These are phyloP conservation scores for Drosophila nigricruria DNA, from an alignment of 2,888 invertebrate species.

Conservation along the genomic window DNA sequence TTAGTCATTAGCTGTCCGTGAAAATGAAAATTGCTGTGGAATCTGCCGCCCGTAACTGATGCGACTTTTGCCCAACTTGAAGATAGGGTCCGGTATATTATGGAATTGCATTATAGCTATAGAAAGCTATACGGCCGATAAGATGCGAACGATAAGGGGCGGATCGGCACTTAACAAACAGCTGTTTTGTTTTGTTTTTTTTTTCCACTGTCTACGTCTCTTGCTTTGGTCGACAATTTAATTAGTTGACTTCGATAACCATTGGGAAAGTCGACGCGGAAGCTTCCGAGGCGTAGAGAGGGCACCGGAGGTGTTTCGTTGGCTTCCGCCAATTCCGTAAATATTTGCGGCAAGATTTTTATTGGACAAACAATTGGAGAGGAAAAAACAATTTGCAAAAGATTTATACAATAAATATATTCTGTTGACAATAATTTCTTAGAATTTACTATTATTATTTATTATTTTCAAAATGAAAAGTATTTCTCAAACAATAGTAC, in stretches of 20 bases:
- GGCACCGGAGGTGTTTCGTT: slow-evolving; percentile 33
- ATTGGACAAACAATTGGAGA: slow-evolving; percentile 55
- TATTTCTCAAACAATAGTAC: slow-evolving; percentile 10
- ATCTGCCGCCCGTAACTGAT: slow-evolving; percentile 23
- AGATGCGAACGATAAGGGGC: slow-evolving; percentile 48
- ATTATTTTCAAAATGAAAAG: neutral
- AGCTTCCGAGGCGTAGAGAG: slow-evolving; percentile 37
- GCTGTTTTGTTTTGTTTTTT: slow-evolving; percentile 26
- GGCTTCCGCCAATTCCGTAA: slow-evolving; percentile 68
- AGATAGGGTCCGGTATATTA: slow-evolving; percentile 5
- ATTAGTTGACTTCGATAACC: slow-evolving; percentile 35
- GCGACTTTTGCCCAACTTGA: slow-evolving; percentile 19
- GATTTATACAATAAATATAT: slow-evolving; percentile 36
- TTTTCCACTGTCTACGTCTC: neutral
- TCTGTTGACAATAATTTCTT: slow-evolving; percentile 11
- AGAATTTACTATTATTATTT: slow-evolving; percentile 1
- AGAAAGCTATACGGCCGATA: slow-evolving; percentile 30
- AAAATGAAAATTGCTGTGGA: slow-evolving; percentile 19
- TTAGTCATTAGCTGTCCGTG: slow-evolving; percentile 6
- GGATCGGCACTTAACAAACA: slow-evolving; percentile 38
- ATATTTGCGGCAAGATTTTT: slow-evolving; percentile 59
- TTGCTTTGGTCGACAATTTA: slow-evolving; percentile 40
- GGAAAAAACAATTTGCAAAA: slow-evolving; percentile 73
- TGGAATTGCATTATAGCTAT: neutral
- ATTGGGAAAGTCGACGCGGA: slow-evolving; percentile 45